phyloP scores from a whole-genome alignment of 53 echinoderm and acorn worm species.

The Patiria pectinifera region DNA sequence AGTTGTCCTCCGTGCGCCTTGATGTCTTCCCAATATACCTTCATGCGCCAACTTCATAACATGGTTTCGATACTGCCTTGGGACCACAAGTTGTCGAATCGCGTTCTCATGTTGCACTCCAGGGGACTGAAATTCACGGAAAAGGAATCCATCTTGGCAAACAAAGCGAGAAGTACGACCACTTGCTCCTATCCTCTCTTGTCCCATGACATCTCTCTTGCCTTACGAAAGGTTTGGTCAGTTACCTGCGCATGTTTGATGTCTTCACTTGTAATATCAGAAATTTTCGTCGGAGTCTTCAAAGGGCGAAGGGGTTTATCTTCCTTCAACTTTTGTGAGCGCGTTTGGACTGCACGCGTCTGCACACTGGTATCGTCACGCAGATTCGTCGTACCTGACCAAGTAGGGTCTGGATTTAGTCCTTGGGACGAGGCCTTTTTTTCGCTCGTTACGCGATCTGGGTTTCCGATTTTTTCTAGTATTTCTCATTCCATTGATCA shows the following conservation, averaged over 20 bases:
- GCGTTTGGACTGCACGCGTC: background rate
- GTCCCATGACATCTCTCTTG: background rate
- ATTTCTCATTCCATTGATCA: too few relatives aligned
- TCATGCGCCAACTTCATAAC: constrained; percentile 64
- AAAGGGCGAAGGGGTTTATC: background rate
- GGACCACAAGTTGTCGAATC: constrained; percentile 50
- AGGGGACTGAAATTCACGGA: constrained; percentile 44
- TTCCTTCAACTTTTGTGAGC: constrained; percentile 4
- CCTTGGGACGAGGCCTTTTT: too few relatives aligned
- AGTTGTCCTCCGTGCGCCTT: constrained; percentile 49
- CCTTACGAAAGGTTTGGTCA: background rate
- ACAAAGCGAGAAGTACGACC: constrained; percentile 7
- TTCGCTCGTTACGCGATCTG: too few relatives aligned
- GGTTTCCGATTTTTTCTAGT: too few relatives aligned
- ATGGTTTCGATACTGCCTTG: constrained; percentile 20
- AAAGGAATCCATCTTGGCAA: constrained; percentile 28
- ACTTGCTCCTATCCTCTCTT: background rate
- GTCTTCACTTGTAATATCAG: background rate
- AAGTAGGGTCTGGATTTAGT: constrained; percentile 28
- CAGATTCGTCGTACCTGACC: background rate
- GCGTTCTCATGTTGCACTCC: constrained; percentile 18
- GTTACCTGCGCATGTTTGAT: background rate
- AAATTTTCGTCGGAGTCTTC: background rate
- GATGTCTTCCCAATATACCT: constrained; percentile 60
- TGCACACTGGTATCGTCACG: background rate